These are phyloP conservation scores for Acronicta psi DNA, from an alignment of 2,888 invertebrate genomes.

Conservation along the genomic window DNA sequence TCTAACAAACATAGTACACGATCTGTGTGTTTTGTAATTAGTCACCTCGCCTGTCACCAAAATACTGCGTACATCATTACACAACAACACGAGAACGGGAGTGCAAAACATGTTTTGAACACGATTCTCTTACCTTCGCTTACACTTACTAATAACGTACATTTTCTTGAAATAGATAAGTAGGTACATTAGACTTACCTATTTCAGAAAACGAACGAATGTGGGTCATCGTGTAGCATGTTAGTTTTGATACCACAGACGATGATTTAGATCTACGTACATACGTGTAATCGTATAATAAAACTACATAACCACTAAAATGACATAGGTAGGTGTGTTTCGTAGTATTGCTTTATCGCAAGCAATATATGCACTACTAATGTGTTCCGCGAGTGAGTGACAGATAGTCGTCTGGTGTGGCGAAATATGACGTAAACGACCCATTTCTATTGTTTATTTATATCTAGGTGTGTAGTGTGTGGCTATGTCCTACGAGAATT, in stretches of 20 bases:
- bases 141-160: not conserved
- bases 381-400: slow-evolving; percentile 1
- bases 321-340: too few relatives aligned
- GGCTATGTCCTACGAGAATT: not conserved
- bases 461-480: too few relatives aligned
- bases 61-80: not conserved
- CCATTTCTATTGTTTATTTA: slow-evolving; percentile 30
- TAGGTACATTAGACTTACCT: too few relatives aligned
- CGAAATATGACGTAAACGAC: not conserved
- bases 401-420: not conserved
- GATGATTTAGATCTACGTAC: too few relatives aligned
- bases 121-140: not conserved
- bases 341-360: not conserved
- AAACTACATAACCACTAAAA: too few relatives aligned
- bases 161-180: too few relatives aligned
- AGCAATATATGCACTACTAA: not conserved
- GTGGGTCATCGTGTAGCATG: too few relatives aligned
- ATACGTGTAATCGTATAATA: too few relatives aligned
- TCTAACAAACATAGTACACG: not conserved
- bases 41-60: not conserved
- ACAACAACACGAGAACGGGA: not conserved
- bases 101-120: slow-evolving; percentile 3
- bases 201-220: not conserved
- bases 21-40: not conserved
- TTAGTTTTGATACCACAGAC: too few relatives aligned